Base-by-base conservation (phyloP, 64 coral and sea anemone species). In the Montipora efflorescens region DNA sequence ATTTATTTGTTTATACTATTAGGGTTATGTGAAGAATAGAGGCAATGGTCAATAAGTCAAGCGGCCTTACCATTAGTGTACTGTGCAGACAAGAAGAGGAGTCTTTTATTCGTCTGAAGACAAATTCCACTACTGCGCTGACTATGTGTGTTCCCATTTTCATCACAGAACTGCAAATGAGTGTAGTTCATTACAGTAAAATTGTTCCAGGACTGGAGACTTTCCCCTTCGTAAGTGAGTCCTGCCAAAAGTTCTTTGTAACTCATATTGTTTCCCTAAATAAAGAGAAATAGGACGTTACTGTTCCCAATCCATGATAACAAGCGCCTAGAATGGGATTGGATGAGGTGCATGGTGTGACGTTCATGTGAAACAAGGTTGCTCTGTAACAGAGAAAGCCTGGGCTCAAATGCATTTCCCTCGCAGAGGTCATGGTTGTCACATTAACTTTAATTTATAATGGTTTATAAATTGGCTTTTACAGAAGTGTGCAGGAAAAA, bases 61-160 rank as follows among this genome's bases (percentile, higher is more conserved):
- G 36, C 36, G 36, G 36, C 36, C 0, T 81, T 80, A 95, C 94
- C 47, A 9, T 72, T 58, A 66, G 79, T 78, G 22, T 82, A 77
- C 74, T 96, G 95, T 36, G 95, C 93, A 12, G 95, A 96, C 79
- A 96, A 58, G 36, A 96, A 76, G n/a, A 96, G 91, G 69, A 96
- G 46, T 58, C 95, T 92, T 47, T 92, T 92, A 58, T 96, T 87
- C 13, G 95, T 96, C 79, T 93, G 58, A 70, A 96, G 79, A 19
- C 91, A 92, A 25, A 96, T 89, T 15, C 95, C 95, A 66, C 95
- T 87, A 22, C 75, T 78, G 18, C 91, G 81, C 57, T 80, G 79
- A 22, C 45, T 76, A 1, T 46, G 1, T 19, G 44, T 62, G 0
- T 4, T 3, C 23, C 75, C 89, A 59, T 13, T 66, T 75, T 64